Percentiles rank a stretch among this genome's conserved stretches.
Evolutionary conservation across 2,888 invertebrate genomes (phyloP).

Genomic region (Lasioglossum marginatum): DNA sequence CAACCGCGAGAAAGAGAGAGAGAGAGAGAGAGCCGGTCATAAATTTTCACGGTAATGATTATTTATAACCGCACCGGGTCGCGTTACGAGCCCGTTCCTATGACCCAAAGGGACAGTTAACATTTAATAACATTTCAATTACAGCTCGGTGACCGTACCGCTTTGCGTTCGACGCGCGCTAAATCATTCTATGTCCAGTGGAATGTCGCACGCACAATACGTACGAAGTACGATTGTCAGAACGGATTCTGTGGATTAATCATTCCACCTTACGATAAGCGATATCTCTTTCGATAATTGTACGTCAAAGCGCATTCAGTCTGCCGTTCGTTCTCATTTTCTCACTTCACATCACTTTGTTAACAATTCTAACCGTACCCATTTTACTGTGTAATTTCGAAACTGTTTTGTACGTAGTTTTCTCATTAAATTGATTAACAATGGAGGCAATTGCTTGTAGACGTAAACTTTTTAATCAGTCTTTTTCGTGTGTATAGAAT

Average conservation of each 20-base stretch:
- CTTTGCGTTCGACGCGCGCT: conserved; percentile 24
- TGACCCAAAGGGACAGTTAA: conserved; percentile 40
- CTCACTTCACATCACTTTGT: not conserved
- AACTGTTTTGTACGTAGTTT: not conserved
- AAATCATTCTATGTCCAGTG: conserved; percentile 29
- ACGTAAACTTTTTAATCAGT: too few species aligned
- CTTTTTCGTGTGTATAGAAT: too few species aligned
- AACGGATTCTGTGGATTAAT: not conserved
- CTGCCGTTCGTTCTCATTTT: not conserved
- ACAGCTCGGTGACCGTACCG: conserved; percentile 25
- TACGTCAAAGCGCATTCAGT: not conserved
- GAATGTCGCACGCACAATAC: conserved; percentile 18
- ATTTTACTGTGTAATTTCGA: not conserved
- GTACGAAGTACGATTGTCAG: not conserved
- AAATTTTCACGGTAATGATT: conserved; percentile 52
- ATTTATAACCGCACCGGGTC: conserved; percentile 35
- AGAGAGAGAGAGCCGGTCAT: conserved; percentile 21
- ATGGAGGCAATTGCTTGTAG: not conserved
- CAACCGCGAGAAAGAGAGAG: not conserved
- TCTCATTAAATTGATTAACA: not conserved
- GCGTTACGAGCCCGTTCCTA: conserved; percentile 1
- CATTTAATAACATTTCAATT: conserved; percentile 61
- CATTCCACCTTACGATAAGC: not conserved
- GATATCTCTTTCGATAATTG: not conserved
- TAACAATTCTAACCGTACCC: too few species aligned